phyloP scores from a whole-genome alignment of 64 coral and sea anemone species.

The Dendronephthya gigantea region DNA sequence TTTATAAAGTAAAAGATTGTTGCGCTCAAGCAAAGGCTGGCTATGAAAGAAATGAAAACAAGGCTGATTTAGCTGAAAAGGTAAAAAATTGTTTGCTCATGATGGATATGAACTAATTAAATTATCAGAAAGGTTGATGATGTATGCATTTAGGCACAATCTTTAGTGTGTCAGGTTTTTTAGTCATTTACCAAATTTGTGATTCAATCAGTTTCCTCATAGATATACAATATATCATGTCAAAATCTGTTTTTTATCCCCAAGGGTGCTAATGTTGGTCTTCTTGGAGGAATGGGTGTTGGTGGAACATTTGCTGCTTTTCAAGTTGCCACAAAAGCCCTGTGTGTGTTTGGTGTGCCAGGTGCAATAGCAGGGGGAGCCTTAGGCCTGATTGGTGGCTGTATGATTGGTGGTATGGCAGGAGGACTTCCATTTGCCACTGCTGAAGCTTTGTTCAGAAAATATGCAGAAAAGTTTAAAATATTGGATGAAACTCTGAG shows the following conservation, averaged over 20 bases:
- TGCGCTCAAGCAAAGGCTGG: not conserved
- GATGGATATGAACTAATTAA: too few species aligned
- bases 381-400: not conserved
- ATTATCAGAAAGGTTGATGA: too few species aligned
- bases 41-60: not conserved
- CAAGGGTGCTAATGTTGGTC: not conserved
- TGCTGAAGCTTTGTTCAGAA: not conserved
- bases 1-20: not conserved
- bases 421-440: not conserved
- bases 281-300: slow-evolving; percentile 5
- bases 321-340: slow-evolving; percentile 6
- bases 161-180: too few species aligned
- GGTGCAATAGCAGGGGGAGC: not conserved
- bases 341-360: slow-evolving; percentile 2
- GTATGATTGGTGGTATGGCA: not conserved
- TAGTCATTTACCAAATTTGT: too few species aligned
- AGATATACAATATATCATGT: not conserved
- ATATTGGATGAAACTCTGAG: slow-evolving; percentile 5
- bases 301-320: slow-evolving; percentile 4
- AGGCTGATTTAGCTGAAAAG: slow-evolving; percentile 8
- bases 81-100: not conserved
- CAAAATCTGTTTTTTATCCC: not conserved
- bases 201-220: too few species aligned
- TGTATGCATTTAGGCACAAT: too few species aligned
- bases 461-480: slow-evolving; percentile 7